Base-by-base conservation (phyloP, 1,140 invertebrate species). In the Dendrolimus punctatus region DNA sequence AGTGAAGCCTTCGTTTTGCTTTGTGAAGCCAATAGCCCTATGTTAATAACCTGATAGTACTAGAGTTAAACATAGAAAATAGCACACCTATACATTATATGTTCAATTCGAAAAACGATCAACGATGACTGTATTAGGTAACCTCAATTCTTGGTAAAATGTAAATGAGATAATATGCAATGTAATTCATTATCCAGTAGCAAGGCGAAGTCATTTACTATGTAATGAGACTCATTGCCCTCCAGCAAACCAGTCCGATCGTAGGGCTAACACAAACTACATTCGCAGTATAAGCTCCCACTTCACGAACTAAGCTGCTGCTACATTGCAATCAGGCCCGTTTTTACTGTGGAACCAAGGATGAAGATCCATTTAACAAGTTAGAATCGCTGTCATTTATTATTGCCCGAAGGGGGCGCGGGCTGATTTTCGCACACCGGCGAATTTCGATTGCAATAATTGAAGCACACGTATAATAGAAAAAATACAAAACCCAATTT, bases 261-360 rank as follows among this genome's bases (percentile, higher is more conserved):
- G 64, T 64, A 66, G 66, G 64, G 58, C 60, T 51, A 62, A 62
- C 62, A 66, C 57, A 63, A 68, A 79, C 76, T 80, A 75, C 76
- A 80, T 76, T 70, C 58, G 71, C 73, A 71, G 64, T 75, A 62
- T 75, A 62, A 53, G 55, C 56, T 63, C 67, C 66, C 67, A 68
- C 74, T 68, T 64, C 60, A 65, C 67, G 57, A 53, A 48, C 62
- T 71, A 62, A 10, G n/a, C 37, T 6, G 5, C 8, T 6, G 40
- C 38, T 49, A 9, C 36, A 48, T 49, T 23, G 23, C 23, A 23
- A 23, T 23, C 23, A 23, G 23, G 23, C 23, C 23, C 23, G 23
- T 23, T 3, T 23, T 23, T 23, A 23, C 23, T 3, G 1, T 23
- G 23, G 23, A 23, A 2, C 23, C 23, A 23, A 23, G 23, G 23